Evolutionary conservation across 2,113 vertebrate genomes (phyloP).

Genomic region (Lasiurus borealis): DNA sequence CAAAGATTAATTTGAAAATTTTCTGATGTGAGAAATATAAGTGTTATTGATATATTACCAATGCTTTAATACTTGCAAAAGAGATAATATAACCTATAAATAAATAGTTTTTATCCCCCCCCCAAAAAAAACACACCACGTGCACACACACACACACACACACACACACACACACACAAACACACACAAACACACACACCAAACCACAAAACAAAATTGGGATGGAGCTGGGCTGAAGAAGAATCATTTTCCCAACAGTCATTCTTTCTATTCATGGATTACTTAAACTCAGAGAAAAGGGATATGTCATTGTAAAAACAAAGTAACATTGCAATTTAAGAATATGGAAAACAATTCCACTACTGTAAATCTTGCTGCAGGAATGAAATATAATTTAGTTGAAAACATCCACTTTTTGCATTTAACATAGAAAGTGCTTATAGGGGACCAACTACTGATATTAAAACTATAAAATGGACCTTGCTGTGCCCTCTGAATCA

Average conservation of each 20-base stretch:
- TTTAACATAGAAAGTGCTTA: conserved; percentile 74
- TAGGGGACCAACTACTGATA: conserved; percentile 55
- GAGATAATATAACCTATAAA: not conserved
- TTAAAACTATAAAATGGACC: conserved; percentile 59
- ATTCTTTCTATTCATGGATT: not conserved
- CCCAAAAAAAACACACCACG: too few species aligned
- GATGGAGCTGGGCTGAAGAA: not conserved
- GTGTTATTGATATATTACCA: not conserved
- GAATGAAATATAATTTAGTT: conserved; percentile 68
- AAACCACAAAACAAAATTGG: too few species aligned
- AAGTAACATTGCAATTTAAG: conserved; percentile 24
- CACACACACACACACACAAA: too few species aligned
- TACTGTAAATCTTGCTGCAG: conserved; percentile 50
- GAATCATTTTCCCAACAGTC: not conserved
- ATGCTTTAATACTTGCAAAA: not conserved
- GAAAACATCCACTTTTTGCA: conserved; percentile 43
- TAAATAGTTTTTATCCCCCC: not conserved
- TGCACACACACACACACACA: too few species aligned
- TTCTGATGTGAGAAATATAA: not conserved
- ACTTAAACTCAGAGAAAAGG: not conserved
- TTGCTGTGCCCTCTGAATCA: conserved; percentile 62
- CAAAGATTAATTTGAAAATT: conserved; percentile 22
- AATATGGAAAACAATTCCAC: not conserved
- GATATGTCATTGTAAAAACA: not conserved
- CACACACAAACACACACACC: too few species aligned